Base-by-base conservation (phyloP, 2,797 vertebrate genomes). In the Sebastes matsubarae region DNA sequence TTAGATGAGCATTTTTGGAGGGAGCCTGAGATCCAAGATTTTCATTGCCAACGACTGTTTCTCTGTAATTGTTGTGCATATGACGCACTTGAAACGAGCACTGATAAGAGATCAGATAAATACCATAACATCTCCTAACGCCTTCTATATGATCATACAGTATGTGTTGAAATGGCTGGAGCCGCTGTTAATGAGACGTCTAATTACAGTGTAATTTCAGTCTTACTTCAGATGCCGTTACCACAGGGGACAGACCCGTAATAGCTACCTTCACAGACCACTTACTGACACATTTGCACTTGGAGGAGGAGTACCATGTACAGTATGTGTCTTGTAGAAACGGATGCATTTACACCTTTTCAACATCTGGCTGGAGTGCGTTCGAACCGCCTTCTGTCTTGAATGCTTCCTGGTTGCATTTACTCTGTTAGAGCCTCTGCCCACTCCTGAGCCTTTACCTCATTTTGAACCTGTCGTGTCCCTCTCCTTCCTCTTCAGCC, bases 401-500 rank as follows among this genome's bases (percentile, higher is more conserved):
- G 4, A 71, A 16, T 22, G 32, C 20, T 8, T 65, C 20, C n/a
- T 61, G 30, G 32, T 30, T 67, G 24, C 25, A 65, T 71, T 71
- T 11, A 59, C 58, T 27, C 25, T 16, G 55, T 27, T 22, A 22
- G 8, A 42, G 50, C 12, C 34, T 68, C 27, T 11, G 42, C 20
- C 67, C 71, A 75, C 67, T 36, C 60, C 46, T 67, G 13, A 67
- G 14, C 57, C 75, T 27, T n/a, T 57, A 24, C 58, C 52, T 80
- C 34, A 54, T 69, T 71, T 29, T 13, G 22, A 63, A 63, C 46
- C 68, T 60, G 68, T 34, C 27, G 1, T 27, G 6, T 70, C 42
- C 59, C 29, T 66, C 24, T 25, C 7, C 7, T 34, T 16, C 9
- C 64, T 69, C 59, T 52, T 13, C 13, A 27, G n/a, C 11, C 34